phyloP scores from a whole-genome alignment of 2,888 invertebrate genomes.

The Drosophila rellima region DNA sequence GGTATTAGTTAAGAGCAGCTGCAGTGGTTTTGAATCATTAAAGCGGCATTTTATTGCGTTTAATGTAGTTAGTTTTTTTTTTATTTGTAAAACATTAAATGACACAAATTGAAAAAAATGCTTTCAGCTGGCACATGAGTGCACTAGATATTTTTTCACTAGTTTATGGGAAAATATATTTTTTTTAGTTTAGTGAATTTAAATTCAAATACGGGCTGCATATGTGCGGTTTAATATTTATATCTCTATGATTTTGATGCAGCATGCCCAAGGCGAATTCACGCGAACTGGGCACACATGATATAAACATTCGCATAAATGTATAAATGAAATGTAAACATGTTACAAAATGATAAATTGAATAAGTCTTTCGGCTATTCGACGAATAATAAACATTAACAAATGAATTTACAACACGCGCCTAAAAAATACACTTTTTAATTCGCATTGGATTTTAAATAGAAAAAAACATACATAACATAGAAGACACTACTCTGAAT shows the following conservation, averaged over 20 bases:
- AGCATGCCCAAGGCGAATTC: neutral
- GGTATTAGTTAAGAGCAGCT: neutral
- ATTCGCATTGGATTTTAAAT: neutral
- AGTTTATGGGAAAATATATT: neutral
- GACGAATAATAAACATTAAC: neutral
- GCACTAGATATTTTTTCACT: neutral
- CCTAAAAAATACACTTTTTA: neutral
- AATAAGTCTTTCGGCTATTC: neutral
- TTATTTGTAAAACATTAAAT: neutral
- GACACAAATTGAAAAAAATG: slow-evolving; percentile 9
- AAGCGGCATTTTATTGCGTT: neutral
- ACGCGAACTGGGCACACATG: neutral
- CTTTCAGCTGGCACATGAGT: neutral
- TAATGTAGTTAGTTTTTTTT: too few relatives aligned
- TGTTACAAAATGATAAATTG: neutral
- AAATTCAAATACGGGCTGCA: neutral
- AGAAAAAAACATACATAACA: neutral
- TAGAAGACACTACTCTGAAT: neutral
- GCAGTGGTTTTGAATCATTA: slow-evolving; percentile 1
- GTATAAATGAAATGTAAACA: neutral
- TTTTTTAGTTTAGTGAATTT: neutral
- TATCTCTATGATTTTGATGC: neutral
- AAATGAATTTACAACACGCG: neutral
- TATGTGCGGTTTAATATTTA: neutral
- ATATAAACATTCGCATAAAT: neutral